These are phyloP conservation scores for Pristionchus arcanus DNA, from an alignment of 2,888 invertebrate species.

Conservation along the genomic window DNA sequence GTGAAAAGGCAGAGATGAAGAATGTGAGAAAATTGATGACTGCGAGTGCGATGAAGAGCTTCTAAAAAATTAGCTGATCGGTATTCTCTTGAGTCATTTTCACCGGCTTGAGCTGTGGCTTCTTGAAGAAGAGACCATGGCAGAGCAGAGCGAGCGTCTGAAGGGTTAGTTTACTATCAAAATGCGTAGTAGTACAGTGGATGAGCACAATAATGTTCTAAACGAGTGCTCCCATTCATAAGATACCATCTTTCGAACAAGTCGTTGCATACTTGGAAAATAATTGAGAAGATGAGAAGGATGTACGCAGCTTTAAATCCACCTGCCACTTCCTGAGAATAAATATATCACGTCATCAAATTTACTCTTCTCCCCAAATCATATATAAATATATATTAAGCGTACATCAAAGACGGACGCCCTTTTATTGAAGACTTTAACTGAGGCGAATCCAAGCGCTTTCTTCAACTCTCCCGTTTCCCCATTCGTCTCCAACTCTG, in stretches of 20 bases:
- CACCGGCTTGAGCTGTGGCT: background rate
- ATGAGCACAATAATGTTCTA: no score
- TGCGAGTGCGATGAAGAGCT: background rate
- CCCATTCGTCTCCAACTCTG: no score
- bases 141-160: background rate
- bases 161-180: background rate
- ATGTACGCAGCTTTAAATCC: background rate
- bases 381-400: no score
- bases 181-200: no score
- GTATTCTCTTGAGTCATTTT: background rate
- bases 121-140: slow-evolving; percentile 18
- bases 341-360: no score
- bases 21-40: background rate
- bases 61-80: background rate
- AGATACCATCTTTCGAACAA: no score
- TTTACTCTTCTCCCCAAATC: no score
- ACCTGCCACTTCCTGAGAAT: background rate
- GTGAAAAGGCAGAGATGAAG: background rate
- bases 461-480: no score
- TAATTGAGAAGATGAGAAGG: background rate
- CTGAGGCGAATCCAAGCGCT: no score
- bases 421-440: no score
- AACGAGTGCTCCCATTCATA: no score
- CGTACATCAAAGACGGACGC: no score
- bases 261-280: background rate